Evolutionary conservation across 1,140 invertebrate species (phyloP).

Genomic region (Drosophila rhopaloa): DNA sequence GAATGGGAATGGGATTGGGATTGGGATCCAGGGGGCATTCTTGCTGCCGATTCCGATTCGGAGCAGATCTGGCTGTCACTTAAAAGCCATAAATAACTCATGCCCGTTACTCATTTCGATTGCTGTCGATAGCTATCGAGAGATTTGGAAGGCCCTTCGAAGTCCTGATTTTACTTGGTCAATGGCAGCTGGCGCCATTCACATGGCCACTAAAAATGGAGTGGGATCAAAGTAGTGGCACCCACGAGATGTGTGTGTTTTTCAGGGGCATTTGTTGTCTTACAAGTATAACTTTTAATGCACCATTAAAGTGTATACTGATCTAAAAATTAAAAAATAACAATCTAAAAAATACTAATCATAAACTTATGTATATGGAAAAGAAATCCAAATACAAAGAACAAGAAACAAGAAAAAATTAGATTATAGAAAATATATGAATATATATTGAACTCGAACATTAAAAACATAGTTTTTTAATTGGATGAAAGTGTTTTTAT

Average conservation of each 20-base stretch:
- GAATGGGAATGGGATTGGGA: background rate
- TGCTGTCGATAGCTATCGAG: constrained; percentile 73
- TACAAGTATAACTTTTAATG: no score
- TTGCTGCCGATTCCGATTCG: constrained; percentile 11
- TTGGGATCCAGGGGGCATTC: constrained; percentile 10
- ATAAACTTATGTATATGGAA: background rate
- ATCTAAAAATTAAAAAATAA: no score
- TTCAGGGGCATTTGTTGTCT: no score
- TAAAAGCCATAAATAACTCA: constrained; percentile 81
- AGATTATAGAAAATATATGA: no score
- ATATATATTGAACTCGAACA: no score
- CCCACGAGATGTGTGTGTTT: background rate
- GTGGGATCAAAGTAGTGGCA: background rate
- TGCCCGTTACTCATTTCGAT: constrained; percentile 66
- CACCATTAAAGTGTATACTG: no score
- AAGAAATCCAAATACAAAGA: no score
- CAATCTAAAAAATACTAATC: background rate
- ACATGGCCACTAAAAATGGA: constrained; percentile 30
- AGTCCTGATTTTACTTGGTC: constrained; percentile 23
- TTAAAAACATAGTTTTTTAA: no score
- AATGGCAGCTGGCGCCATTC: constrained; percentile 60
- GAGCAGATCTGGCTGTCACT: constrained; percentile 62
- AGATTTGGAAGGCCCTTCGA: background rate
- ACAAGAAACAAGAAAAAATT: no score
- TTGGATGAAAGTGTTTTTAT: no score